phyloP scores from a whole-genome alignment of 2,113 vertebrate species.

The Pampusana beccarii region DNA sequence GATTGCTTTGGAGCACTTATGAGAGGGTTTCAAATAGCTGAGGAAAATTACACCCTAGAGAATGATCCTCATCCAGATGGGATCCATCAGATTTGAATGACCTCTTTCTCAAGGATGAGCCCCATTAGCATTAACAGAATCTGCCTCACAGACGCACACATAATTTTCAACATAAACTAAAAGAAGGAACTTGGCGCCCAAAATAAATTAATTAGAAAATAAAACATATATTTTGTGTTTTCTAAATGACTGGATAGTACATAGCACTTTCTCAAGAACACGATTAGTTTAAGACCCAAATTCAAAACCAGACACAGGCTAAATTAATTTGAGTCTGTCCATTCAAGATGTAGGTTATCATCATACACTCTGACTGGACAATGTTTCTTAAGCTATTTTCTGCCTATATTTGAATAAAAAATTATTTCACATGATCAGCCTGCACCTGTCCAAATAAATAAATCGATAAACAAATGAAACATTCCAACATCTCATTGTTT shows the following conservation, averaged over 20 bases:
- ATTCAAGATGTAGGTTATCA: background rate
- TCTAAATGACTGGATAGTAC: background rate
- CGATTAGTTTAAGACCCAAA: background rate
- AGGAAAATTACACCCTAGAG: conserved; percentile 53
- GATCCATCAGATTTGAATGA: conserved; percentile 35
- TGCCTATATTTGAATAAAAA: conserved; percentile 17
- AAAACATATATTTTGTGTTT: background rate
- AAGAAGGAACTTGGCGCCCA: background rate
- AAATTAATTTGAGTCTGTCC: background rate
- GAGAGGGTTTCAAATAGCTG: conserved; percentile 40
- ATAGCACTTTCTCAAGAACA: background rate
- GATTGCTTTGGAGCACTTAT: conserved; percentile 11
- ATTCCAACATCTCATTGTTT: conserved; percentile 65
- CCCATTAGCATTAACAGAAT: background rate
- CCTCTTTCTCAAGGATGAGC: conserved; percentile 9
- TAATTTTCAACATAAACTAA: background rate
- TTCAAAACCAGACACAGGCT: background rate
- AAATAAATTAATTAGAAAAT: background rate
- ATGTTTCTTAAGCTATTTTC: background rate
- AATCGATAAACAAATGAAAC: conserved; percentile 70
- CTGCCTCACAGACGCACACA: background rate
- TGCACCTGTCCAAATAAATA: conserved; percentile 73
- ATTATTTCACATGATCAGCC: background rate
- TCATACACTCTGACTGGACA: background rate
- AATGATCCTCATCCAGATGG: conserved; percentile 22